These are phyloP conservation scores for Gorsachius magnificus DNA, from an alignment of 2,797 vertebrate genomes.

Conservation along the genomic window DNA sequence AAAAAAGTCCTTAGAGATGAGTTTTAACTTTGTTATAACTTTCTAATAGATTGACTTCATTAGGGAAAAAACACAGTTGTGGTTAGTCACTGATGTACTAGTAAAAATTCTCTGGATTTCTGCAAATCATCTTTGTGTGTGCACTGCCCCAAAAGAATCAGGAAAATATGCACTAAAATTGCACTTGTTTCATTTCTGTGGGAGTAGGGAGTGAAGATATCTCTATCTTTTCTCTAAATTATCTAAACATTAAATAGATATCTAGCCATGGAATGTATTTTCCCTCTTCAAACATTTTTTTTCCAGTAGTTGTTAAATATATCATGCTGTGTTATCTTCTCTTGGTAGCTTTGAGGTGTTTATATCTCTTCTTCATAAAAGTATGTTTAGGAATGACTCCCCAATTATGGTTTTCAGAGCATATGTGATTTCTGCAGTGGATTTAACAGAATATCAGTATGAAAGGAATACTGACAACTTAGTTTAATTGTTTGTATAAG, in stretches of 20 bases:
- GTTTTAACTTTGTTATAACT: not conserved
- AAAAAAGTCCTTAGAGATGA: not conserved
- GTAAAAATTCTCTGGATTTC: not conserved
- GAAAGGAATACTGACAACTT: not conserved
- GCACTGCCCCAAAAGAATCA: not conserved
- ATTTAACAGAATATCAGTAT: not conserved
- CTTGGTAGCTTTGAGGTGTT: not conserved
- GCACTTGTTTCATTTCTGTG: not conserved
- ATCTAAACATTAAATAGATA: not conserved
- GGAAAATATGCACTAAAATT: not conserved
- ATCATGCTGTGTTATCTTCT: not conserved
- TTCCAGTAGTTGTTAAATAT: not conserved
- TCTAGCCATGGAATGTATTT: constrained; percentile 11
- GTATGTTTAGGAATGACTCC: not conserved
- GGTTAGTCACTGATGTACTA: not conserved
- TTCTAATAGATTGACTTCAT: not conserved
- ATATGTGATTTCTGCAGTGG: not conserved
- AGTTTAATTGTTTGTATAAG: not conserved
- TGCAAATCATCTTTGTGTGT: not conserved
- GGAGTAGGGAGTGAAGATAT: not conserved
- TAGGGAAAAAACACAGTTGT: not conserved
- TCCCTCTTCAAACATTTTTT: not conserved
- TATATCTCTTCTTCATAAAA: not conserved
- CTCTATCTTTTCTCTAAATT: not conserved
- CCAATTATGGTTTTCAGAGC: not conserved